Conservation (phyloP, 37 sponge, comb jelly and placozoan species). For the Diacarnus erythraeanus region DNA sequence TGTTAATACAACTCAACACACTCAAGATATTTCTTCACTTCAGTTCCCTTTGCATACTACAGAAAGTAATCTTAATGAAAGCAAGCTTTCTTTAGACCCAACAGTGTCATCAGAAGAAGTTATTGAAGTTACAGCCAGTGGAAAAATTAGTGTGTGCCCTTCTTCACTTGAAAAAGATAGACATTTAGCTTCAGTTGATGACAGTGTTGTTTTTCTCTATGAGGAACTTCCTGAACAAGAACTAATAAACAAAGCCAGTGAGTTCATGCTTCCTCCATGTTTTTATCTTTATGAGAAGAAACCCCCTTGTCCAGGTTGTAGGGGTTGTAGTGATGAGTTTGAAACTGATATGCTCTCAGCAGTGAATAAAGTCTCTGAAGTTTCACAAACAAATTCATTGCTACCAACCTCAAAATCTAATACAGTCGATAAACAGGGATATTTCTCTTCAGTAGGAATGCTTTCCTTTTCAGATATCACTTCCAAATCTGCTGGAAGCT, state of each 20-base stretch:
- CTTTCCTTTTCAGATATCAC: slow-evolving; percentile 28
- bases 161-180: neutral
- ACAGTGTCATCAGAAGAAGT: too few species aligned
- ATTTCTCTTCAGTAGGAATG: slow-evolving; percentile 12
- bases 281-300: slow-evolving; percentile 77
- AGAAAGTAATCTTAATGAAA: too few species aligned
- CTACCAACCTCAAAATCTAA: neutral
- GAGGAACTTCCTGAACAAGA: slow-evolving; percentile 66
- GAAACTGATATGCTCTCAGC: too few species aligned
- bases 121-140: slow-evolving; percentile 4
- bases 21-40: neutral
- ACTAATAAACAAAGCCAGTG: slow-evolving; percentile 46
- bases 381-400: neutral
- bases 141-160: neutral
- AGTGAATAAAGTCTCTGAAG: neutral
- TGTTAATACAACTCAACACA: neutral
- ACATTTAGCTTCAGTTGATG: neutral
- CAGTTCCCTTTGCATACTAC: neutral
- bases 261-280: slow-evolving; percentile 59
- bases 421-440: neutral
- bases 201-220: slow-evolving; percentile 34
- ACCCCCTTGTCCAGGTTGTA: slow-evolving; percentile 77
- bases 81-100: too few species aligned
- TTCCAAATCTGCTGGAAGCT: neutral
- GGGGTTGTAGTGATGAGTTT: slow-evolving; percentile 68